phyloP scores from a whole-genome alignment of 1,140 invertebrate genomes.

The Coelopa frigida region DNA sequence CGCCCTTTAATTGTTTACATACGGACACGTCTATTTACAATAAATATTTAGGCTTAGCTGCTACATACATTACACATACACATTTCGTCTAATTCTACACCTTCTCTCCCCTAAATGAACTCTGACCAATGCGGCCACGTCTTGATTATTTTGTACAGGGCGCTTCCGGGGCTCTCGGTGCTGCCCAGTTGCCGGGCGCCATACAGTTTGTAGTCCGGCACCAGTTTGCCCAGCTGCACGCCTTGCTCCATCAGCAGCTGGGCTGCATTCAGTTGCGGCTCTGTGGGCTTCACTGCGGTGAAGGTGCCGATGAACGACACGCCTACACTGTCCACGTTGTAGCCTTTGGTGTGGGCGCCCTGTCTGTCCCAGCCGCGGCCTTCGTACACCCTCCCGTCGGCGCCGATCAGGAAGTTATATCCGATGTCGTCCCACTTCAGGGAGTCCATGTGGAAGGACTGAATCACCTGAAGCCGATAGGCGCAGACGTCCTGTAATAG shows the following conservation, averaged over 20 bases:
- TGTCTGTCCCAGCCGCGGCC: constrained; percentile 58
- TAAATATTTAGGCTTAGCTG: too few relatives aligned
- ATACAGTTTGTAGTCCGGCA: constrained; percentile 52
- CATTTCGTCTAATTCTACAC: background rate
- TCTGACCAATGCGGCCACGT: constrained; percentile 51
- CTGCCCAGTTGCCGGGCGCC: constrained; percentile 54
- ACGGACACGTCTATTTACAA: too few relatives aligned
- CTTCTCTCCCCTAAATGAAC: background rate
- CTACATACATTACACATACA: constrained; percentile 2
- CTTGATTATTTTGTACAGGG: constrained; percentile 53
- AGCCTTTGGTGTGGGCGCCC: constrained; percentile 56
- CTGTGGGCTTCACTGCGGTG: constrained; percentile 47
- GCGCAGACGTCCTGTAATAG: constrained; percentile 45
- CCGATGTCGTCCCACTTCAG: constrained; percentile 56
- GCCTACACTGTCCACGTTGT: constrained; percentile 54
- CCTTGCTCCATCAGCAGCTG: constrained; percentile 56
- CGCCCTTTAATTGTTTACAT: too few relatives aligned
- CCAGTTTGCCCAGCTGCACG: constrained; percentile 49
- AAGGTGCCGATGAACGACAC: constrained; percentile 67
- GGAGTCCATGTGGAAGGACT: constrained; percentile 66
- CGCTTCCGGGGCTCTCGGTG: constrained; percentile 57
- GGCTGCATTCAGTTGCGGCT: constrained; percentile 52
- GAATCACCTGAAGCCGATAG: constrained; percentile 52
- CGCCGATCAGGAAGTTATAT: constrained; percentile 63
- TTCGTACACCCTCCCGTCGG: constrained; percentile 55